Percentiles rank a stretch among this genome's conserved stretches.
These are phyloP conservation scores for Ceraclea dissimilis DNA, from an alignment of 2,888 invertebrate species.

Conservation along the genomic window DNA sequence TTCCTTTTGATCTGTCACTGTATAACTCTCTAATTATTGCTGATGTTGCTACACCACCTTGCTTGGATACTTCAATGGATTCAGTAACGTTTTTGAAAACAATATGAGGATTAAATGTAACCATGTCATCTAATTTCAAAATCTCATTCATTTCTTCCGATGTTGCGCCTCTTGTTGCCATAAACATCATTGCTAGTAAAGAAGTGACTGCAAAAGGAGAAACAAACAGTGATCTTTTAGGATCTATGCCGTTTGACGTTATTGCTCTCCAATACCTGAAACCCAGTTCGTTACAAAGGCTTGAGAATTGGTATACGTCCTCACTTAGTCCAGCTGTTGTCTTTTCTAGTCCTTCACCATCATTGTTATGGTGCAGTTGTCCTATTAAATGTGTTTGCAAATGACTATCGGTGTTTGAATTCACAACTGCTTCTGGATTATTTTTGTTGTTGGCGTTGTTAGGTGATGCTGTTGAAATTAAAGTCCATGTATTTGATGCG, in stretches of 20 bases:
- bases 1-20: slow-evolving; percentile 73
- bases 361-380: slow-evolving; percentile 29
- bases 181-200: slow-evolving; percentile 82
- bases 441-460: slow-evolving; percentile 29
- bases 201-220: slow-evolving; percentile 83
- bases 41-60: slow-evolving; percentile 68
- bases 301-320: slow-evolving; percentile 70
- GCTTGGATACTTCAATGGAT: slow-evolving; percentile 59
- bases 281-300: slow-evolving; percentile 77
- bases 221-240: slow-evolving; percentile 67
- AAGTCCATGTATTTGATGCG: slow-evolving; percentile 41
- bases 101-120: slow-evolving; percentile 83
- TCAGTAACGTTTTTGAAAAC: slow-evolving; percentile 81
- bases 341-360: slow-evolving; percentile 66
- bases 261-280: slow-evolving; percentile 76
- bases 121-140: slow-evolving; percentile 76
- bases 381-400: slow-evolving; percentile 15
- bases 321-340: slow-evolving; percentile 63
- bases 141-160: slow-evolving; percentile 89
- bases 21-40: slow-evolving; percentile 78
- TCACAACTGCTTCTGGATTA: slow-evolving; percentile 14
- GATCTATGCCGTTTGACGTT: slow-evolving; percentile 59
- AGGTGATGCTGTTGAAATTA: slow-evolving; percentile 51
- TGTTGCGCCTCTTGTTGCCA: slow-evolving; percentile 79
- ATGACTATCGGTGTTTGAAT: slow-evolving; percentile 10